Evolutionary conservation across 2,797 vertebrate species (phyloP), one percentile per base, ranked within the genome.

Genomic region (Pipistrellus pygmaeus): DNA sequence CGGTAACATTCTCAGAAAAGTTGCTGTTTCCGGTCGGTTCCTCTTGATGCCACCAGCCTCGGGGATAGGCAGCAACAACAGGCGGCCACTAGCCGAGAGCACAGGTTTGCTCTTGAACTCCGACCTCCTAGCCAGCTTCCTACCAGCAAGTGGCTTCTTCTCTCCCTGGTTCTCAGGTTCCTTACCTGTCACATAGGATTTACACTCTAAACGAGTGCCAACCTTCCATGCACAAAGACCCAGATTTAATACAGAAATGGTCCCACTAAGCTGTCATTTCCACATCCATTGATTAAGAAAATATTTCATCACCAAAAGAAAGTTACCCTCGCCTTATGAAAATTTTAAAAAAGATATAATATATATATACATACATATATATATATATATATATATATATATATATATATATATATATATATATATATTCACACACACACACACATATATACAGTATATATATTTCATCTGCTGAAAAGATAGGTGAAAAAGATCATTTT

Each of bases 401-500:
- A 44, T 10, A 44, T 44, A 44, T 18, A 18, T 13, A n/a, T 2
- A 46, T 14, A 17, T 23, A 38, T 38, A 38, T 4, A 38, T 38
- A 44, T 10, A 44, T 44, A 44, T 18, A 18, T 13, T 38, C 44
- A 48, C 53, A 55, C 53, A 55, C 53, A 55, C 53, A 21, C 20
- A 55, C 20, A 55, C 1, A 55, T 17, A 15, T 18, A 18, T 13
- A 25, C 2, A 46, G 6, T 18, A 18, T 13, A 25, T 2, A 46
- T 14, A 17, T 23, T 41, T 85, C 18, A 73, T 46, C 25, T 55
- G 41, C 18, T 13, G 13, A 41, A 57, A 20, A 76, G 46, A 72
- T 66, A 53, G 85, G 78, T 55, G 76, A 82, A 89, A 64, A 94
- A 53, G 68, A 62, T 53, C 41, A 76, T 85, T 94, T 92, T 76